These are phyloP conservation scores for Ichneumoninae sp. DNA, from an alignment of 2,888 invertebrate species.

Conservation along the genomic window DNA sequence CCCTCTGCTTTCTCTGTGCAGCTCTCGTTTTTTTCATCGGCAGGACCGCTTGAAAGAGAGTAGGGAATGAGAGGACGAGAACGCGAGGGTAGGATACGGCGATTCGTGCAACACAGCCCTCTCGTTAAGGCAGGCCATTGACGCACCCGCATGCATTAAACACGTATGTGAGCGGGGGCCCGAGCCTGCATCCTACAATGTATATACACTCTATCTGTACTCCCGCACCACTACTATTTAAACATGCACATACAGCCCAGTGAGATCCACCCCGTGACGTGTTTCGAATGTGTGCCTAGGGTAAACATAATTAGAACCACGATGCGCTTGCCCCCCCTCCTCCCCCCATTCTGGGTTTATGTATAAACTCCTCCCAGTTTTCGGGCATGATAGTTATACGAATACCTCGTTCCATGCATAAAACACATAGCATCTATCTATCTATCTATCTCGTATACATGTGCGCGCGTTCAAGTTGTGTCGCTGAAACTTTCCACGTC, in stretches of 20 bases:
- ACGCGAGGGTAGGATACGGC: slow-evolving; percentile 13
- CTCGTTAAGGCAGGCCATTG: slow-evolving; percentile 48
- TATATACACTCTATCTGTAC: slow-evolving; percentile 28
- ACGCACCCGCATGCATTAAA: slow-evolving; percentile 63
- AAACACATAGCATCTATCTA: background rate
- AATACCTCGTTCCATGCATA: background rate
- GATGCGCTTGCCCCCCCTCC: slow-evolving; percentile 28
- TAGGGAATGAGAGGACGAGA: slow-evolving; percentile 41
- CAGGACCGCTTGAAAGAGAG: background rate
- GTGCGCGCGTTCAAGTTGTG: background rate
- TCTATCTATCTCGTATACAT: background rate
- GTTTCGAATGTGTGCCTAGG: slow-evolving; percentile 55
- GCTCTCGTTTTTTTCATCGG: slow-evolving; percentile 14
- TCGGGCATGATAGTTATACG: slow-evolving; percentile 22
- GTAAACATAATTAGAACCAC: slow-evolving; percentile 67
- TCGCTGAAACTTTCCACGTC: background rate
- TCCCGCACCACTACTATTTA: slow-evolving; percentile 11
- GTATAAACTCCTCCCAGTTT: slow-evolving; percentile 40
- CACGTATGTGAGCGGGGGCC: slow-evolving; percentile 8
- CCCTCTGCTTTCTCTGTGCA: slow-evolving; percentile 20
- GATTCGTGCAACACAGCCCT: slow-evolving; percentile 44
- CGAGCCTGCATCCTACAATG: slow-evolving; percentile 38
- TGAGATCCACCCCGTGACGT: slow-evolving; percentile 41
- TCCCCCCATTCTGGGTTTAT: slow-evolving; percentile 23
- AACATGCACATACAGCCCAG: slow-evolving; percentile 46